A percentile compares a stretch with the other conserved stretches of the same genome.
Evolutionary conservation across 2,113 vertebrate species (phyloP).

Genomic region (Aix galericulata): DNA sequence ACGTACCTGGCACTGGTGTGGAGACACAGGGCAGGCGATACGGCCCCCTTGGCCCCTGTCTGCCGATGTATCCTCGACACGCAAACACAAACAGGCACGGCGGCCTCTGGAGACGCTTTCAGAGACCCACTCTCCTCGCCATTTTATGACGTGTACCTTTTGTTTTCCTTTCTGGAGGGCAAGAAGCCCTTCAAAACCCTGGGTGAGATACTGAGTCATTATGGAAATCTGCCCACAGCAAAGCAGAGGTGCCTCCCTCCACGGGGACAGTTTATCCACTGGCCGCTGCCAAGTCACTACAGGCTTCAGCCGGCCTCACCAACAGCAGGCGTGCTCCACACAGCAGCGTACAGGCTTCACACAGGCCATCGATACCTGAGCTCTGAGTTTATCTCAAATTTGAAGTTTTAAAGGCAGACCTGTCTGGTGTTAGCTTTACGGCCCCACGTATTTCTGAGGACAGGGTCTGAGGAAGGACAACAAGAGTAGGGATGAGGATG

Average conservation of each 20-base stretch:
- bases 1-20: not conserved
- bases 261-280: fast-evolving
- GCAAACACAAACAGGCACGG: not conserved
- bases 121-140: not conserved
- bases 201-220: not conserved
- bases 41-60: not conserved
- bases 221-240: not conserved
- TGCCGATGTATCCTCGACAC: not conserved
- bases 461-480: not conserved
- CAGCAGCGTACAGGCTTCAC: not conserved
- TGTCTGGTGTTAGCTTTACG: not conserved
- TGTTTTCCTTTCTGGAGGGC: not conserved
- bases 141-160: not conserved
- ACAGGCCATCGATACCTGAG: not conserved
- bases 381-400: not conserved
- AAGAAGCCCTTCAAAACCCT: not conserved
- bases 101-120: not conserved
- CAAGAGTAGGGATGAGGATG: not conserved
- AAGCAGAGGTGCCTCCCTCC: not conserved
- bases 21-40: not conserved
- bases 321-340: not conserved
- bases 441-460: not conserved
- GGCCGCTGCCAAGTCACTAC: not conserved
- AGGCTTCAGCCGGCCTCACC: fast-evolving
- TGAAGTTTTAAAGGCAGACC: not conserved